Evolutionary conservation across 2,113 vertebrate genomes (phyloP).

Genomic region (Dasyprocta punctata): DNA sequence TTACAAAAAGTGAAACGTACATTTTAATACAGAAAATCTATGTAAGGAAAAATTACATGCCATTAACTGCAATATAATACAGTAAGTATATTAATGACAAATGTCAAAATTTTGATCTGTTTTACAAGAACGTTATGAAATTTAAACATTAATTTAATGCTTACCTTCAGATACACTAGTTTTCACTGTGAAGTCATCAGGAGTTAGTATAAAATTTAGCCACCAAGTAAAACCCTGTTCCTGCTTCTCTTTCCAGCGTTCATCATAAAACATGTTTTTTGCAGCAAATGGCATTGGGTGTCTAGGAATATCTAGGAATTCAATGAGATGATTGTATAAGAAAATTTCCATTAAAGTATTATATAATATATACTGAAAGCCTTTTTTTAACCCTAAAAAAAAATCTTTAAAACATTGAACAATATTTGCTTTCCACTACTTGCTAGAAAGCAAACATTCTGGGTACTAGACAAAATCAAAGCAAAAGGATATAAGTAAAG

Average conservation of each 20-base stretch:
- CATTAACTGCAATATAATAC: background rate
- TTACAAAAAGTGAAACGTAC: background rate
- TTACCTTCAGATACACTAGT: constrained; percentile 91
- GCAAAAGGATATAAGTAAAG: background rate
- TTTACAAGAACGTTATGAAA: background rate
- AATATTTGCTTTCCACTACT: background rate
- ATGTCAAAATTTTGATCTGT: background rate
- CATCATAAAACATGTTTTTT: constrained; percentile 98
- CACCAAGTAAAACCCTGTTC: constrained; percentile 96
- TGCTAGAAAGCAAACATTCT: background rate
- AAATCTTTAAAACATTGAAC: background rate
- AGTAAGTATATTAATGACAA: background rate
- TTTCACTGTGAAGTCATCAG: constrained; percentile 95
- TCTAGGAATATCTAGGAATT: constrained; percentile 91
- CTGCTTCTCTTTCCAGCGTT: constrained; percentile 98
- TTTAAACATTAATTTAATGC: background rate
- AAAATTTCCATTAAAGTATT: background rate
- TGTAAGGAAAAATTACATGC: background rate
- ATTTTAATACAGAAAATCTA: background rate
- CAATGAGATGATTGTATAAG: background rate
- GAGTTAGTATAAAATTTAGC: constrained; percentile 97
- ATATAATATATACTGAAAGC: background rate
- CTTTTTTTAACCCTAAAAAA: background rate
- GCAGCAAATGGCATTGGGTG: constrained; percentile 97
- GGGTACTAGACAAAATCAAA: background rate